A percentile compares a stretch with the other conserved stretches of the same genome.
These are phyloP conservation scores for Sebastes oblongus DNA, from an alignment of 2,797 vertebrate genomes.

Conservation along the genomic window DNA sequence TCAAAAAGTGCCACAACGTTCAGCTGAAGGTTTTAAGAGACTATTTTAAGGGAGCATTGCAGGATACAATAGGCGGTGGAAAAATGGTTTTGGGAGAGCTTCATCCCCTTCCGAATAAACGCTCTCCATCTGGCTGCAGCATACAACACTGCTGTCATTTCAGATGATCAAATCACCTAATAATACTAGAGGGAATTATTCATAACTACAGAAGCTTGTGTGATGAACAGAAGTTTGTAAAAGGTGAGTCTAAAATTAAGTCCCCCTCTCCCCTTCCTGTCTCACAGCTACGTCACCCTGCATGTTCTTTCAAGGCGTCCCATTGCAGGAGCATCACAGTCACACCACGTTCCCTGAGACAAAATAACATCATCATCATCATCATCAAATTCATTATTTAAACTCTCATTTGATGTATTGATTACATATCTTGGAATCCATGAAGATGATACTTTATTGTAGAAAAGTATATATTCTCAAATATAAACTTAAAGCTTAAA, in stretches of 20 bases:
- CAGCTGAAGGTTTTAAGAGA: constrained; percentile 59
- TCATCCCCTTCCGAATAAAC: background rate
- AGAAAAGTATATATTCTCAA: background rate
- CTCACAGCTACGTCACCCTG: constrained; percentile 37
- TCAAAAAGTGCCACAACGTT: constrained; percentile 61
- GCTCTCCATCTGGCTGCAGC: background rate
- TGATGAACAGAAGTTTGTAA: constrained; percentile 53
- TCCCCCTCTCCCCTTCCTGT: background rate
- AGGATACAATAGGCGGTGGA: constrained; percentile 22
- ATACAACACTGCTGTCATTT: background rate
- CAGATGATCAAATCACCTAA: constrained; percentile 15
- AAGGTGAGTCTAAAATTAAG: constrained; percentile 63
- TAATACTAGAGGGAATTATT: constrained; percentile 25
- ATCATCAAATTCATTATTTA: background rate
- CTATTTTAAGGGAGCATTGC: constrained; percentile 59
- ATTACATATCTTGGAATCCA: background rate
- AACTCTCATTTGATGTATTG: background rate
- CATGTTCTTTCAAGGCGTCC: constrained; percentile 20
- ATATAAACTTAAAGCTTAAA: background rate
- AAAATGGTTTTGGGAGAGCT: background rate
- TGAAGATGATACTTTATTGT: background rate
- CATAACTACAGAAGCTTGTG: constrained; percentile 30
- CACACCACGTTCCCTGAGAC: constrained; percentile 2
- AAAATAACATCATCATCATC: background rate
- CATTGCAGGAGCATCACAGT: constrained; percentile 21